Conservation (phyloP, 2,113 vertebrate species). For the Caretta caretta region DNA sequence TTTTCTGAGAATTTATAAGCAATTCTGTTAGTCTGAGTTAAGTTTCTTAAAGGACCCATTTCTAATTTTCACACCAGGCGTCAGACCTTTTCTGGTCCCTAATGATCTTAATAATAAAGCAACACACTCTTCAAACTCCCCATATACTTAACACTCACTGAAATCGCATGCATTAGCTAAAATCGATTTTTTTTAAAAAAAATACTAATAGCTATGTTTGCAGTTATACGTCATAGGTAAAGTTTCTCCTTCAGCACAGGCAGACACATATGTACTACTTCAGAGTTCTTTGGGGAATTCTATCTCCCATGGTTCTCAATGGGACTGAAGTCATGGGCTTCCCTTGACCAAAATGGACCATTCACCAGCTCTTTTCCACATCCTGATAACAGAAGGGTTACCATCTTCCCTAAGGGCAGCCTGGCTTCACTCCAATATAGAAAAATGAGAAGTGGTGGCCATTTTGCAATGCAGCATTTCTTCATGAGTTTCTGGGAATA, state of each 20-base stretch:
- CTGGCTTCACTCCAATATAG: background rate
- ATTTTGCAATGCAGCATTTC: background rate
- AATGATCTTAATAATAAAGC: background rate
- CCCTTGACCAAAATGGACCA: background rate
- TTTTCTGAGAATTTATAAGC: background rate
- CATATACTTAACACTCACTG: fast-evolving
- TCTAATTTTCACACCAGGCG: background rate
- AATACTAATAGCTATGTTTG: background rate
- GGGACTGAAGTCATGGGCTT: background rate
- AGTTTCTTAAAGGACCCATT: background rate
- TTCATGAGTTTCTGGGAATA: background rate
- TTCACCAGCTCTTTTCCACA: background rate
- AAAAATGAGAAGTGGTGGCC: background rate
- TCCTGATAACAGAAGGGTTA: background rate
- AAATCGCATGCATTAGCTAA: fast-evolving
- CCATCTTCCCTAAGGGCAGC: background rate
- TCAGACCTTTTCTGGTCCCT: background rate
- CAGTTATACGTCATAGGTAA: background rate
- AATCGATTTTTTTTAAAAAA: background rate
- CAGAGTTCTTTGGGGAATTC: background rate
- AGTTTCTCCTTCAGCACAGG: background rate
- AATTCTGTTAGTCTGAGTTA: background rate
- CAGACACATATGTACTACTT: background rate
- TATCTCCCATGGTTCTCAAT: background rate
- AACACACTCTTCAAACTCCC: background rate